These are phyloP conservation scores for Saxidomus purpurata DNA, from an alignment of 1,140 invertebrate genomes.

Conservation along the genomic window DNA sequence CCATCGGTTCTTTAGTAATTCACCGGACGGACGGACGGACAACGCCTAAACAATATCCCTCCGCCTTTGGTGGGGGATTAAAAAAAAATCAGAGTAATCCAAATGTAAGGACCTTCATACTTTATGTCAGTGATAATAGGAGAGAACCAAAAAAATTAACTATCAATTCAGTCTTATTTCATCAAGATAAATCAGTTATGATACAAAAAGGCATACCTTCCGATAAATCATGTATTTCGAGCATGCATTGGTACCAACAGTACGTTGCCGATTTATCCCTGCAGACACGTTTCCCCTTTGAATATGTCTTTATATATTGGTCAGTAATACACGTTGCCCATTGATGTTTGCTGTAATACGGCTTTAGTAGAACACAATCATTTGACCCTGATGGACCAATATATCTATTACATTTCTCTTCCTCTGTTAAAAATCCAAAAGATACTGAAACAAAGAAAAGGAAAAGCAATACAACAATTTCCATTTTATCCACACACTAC, in stretches of 20 bases:
- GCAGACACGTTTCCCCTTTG: conserved; percentile 14
- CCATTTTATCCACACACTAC: too few relatives aligned
- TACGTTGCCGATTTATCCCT: not conserved
- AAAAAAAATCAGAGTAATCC: too few relatives aligned
- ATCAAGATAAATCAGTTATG: too few relatives aligned
- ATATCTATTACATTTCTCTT: not conserved
- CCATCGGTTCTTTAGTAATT: too few relatives aligned
- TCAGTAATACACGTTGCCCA: conserved; percentile 64
- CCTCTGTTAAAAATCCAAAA: not conserved
- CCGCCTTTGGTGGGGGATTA: too few relatives aligned
- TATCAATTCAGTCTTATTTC: too few relatives aligned
- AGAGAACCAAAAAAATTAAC: too few relatives aligned
- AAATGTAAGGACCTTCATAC: too few relatives aligned
- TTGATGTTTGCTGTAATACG: conserved; percentile 26
- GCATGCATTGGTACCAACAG: conserved; percentile 67
- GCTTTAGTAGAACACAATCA: not conserved
- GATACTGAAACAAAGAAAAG: too few relatives aligned
- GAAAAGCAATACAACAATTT: not conserved
- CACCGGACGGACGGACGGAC: too few relatives aligned
- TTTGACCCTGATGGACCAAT: conserved; percentile 1
- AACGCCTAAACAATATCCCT: too few relatives aligned
- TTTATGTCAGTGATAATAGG: too few relatives aligned
- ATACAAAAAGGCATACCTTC: conserved; percentile 36
- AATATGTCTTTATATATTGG: conserved; percentile 56
- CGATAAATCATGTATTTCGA: conserved; percentile 14